A percentile compares a stretch with the other conserved stretches of the same genome.
These are phyloP conservation scores for Coelopa frigida DNA, from an alignment of 1,140 invertebrate genomes.

Conservation along the genomic window DNA sequence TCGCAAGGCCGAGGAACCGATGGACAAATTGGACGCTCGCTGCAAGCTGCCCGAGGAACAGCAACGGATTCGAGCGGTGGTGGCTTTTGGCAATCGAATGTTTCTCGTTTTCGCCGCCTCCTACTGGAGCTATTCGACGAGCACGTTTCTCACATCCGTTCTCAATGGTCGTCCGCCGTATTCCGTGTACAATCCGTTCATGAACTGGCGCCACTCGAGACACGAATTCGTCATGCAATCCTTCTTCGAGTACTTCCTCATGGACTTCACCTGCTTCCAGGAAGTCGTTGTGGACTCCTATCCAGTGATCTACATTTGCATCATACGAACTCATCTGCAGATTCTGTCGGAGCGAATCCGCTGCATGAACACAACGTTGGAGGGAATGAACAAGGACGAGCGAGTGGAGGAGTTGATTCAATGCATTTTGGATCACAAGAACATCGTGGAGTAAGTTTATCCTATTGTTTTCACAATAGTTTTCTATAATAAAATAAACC, in stretches of 20 bases:
- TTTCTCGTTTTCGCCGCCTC: constrained; percentile 17
- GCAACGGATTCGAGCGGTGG: constrained; percentile 2
- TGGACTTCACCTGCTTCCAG: constrained; percentile 21
- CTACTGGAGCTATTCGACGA: constrained; percentile 20
- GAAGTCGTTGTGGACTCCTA: constrained; percentile 20
- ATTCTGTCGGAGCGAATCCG: constrained; percentile 14
- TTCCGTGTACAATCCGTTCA: constrained; percentile 19
- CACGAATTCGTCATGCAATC: constrained; percentile 16
- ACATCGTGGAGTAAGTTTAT: constrained; percentile 13
- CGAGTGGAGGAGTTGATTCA: constrained; percentile 17
- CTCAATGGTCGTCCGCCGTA: constrained; percentile 17
- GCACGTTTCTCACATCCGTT: constrained; percentile 16
- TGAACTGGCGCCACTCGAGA: constrained; percentile 18
- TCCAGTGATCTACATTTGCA: constrained; percentile 19
- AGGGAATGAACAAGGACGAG: constrained; percentile 10
- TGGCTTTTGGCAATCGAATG: constrained; percentile 18
- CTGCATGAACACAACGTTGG: background rate
- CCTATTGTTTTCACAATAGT: background rate
- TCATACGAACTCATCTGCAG: constrained; percentile 17
- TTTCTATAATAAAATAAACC: background rate
- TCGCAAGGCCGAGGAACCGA: constrained; percentile 11
- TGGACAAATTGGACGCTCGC: constrained; percentile 14
- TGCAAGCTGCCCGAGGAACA: constrained; percentile 11
- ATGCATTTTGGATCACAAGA: constrained; percentile 20
- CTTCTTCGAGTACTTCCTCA: constrained; percentile 19